A percentile compares a stretch with the other conserved stretches of the same genome.
Conservation (phyloP, 92 coral and sea anemone species). For the Palythoa heliodiscus region DNA sequence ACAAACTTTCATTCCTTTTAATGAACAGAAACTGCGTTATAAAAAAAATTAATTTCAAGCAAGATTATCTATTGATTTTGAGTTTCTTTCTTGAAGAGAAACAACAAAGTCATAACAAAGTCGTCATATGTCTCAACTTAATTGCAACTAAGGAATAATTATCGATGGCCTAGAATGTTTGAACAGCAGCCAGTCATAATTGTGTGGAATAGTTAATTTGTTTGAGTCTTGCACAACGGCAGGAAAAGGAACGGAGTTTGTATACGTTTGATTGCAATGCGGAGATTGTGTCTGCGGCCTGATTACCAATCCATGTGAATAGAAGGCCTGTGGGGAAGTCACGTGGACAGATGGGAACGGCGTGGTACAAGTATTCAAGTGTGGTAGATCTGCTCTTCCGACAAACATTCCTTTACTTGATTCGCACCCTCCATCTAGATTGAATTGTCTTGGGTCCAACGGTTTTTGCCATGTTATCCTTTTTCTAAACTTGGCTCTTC, state of each 20-base stretch:
- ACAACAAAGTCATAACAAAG: background rate
- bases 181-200: constrained; percentile 1
- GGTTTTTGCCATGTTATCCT: constrained; percentile 36
- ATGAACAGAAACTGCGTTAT: background rate
- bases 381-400: constrained; percentile 3
- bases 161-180: constrained; percentile 8
- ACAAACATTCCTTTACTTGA: background rate
- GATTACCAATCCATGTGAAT: background rate
- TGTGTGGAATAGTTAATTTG: background rate
- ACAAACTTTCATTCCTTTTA: background rate
- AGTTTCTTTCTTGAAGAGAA: no score
- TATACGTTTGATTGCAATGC: constrained; percentile 18
- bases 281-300: constrained; percentile 14
- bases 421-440: background rate
- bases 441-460: constrained; percentile 13
- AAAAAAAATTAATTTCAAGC: no score
- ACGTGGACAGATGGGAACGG: constrained; percentile 4
- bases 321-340: background rate
- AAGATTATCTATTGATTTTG: no score
- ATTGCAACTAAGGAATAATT: background rate
- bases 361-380: background rate
- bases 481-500: constrained; percentile 42
- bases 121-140: background rate
- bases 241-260: constrained; percentile 10
- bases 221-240: background rate